Base-by-base conservation (phyloP, 92 coral and sea anemone genomes). In the Phenganax marumi region DNA sequence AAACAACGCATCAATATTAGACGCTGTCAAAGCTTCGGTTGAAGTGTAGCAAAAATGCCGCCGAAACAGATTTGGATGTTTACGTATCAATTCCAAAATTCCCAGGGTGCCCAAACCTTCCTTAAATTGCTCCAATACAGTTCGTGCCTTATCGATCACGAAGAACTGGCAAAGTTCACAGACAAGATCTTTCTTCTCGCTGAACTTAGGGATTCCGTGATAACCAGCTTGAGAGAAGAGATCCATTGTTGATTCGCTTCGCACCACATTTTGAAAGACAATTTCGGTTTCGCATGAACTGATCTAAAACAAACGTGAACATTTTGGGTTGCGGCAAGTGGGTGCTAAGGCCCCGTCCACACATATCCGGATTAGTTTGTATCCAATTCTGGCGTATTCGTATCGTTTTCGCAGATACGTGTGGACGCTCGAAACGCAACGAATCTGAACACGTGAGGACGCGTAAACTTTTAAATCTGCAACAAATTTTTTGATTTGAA, bases 71-170 rank as follows among this genome's bases (percentile, higher is more conserved):
- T 4, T 23, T 8, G 79, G 79, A 52, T 74, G 62, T 33, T 74
- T 50, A 7, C 6, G 10, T 14, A 74, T 21, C 12, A 74, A 33
- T 3, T 74, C 57, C 10, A 74, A 18, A 52, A 51, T 74, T 16
- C 39, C 33, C 79, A 74, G 22, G 6, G 79, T 74, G 14, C 23
- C 62, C 55, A 74, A 47, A 0, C 79, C 79, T 47, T 73, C 78
- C 22, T 74, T 74, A 33, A 74, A 74, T 51, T 74, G 79, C 79
- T 74, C 79, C 51, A 74, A 62, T 16, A 61, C 51, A 8, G 79
- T 50, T 7, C 79, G 79, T 2, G 24, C 49, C 13, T 74, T 74
- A 47, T 74, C 79, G 26, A 74, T 74, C 51, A 74, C 79, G 23
- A 61, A 50, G 55, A 12, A 74, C 56, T 74, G 79, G 24, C 79